phyloP scores from a whole-genome alignment of 2,113 vertebrate species.

The Carollia perspicillata region DNA sequence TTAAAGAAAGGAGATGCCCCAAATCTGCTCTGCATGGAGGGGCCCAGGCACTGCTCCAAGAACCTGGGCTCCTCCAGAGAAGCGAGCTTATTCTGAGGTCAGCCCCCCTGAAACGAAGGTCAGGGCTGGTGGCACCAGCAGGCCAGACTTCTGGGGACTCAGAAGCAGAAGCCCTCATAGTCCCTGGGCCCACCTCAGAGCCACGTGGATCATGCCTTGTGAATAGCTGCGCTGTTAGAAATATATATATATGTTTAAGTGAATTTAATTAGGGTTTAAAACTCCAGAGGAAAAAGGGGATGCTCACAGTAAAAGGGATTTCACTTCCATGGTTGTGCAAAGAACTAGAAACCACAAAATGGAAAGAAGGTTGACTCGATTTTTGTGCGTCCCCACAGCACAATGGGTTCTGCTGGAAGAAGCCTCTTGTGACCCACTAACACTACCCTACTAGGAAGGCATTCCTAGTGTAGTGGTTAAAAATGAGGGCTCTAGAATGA shows the following conservation, averaged over 20 bases:
- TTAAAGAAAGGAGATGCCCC: background rate
- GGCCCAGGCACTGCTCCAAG: background rate
- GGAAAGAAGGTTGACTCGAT: background rate
- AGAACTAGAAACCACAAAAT: slow-evolving; percentile 1
- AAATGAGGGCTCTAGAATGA: slow-evolving; percentile 14
- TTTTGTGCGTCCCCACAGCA: background rate
- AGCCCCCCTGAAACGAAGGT: rapidly evolving
- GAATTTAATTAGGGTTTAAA: background rate
- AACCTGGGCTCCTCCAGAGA: background rate
- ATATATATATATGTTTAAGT: background rate
- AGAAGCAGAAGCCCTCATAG: background rate
- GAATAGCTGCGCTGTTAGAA: background rate
- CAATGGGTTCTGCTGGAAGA: background rate
- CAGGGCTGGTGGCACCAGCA: background rate
- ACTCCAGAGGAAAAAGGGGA: background rate
- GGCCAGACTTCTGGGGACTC: background rate
- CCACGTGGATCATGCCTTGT: background rate
- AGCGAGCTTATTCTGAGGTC: background rate
- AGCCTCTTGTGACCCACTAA: background rate
- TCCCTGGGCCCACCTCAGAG: rapidly evolving
- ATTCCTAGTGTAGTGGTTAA: background rate
- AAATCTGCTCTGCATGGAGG: rapidly evolving
- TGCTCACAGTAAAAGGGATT: background rate
- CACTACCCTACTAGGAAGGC: background rate
- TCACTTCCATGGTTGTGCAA: background rate